A percentile compares a stretch with the other conserved stretches of the same genome.
phyloP scores from a whole-genome alignment of 1,140 invertebrate species.

The Drosophila orena region DNA sequence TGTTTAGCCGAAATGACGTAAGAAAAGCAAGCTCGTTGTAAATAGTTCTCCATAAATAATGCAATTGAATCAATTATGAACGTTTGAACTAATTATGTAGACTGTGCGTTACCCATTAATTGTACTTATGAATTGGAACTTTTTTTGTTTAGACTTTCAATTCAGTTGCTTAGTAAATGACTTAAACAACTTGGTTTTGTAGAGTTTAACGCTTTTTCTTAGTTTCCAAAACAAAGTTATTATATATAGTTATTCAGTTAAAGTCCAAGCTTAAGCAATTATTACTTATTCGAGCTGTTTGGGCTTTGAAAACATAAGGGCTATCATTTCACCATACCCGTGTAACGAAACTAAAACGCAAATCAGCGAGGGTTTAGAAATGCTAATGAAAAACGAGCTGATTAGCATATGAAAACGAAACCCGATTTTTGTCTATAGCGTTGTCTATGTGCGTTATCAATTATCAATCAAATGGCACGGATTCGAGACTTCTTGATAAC shows the following conservation, averaged over 20 bases:
- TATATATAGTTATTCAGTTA: too few species aligned
- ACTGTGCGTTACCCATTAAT: not conserved
- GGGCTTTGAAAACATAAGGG: too few species aligned
- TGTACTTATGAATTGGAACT: not conserved
- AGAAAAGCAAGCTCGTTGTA: constrained; percentile 6
- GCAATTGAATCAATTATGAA: constrained; percentile 20
- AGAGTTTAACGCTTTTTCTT: too few species aligned
- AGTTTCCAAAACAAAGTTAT: too few species aligned
- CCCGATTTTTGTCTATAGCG: constrained; percentile 1
- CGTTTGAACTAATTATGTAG: not conserved
- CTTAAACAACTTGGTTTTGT: too few species aligned
- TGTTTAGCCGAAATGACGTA: constrained; percentile 40
- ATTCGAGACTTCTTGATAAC: constrained; percentile 21
- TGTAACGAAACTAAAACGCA: constrained; percentile 26
- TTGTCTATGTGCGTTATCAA: constrained; percentile 31
- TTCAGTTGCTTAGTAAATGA: not conserved
- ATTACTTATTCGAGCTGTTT: too few species aligned
- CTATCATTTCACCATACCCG: constrained; percentile 17
- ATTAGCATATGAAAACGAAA: constrained; percentile 29
- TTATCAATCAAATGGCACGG: not conserved
- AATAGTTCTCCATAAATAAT: constrained; percentile 8
- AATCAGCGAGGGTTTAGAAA: constrained; percentile 15
- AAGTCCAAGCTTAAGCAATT: too few species aligned
- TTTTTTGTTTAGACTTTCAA: not conserved
- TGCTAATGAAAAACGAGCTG: constrained; percentile 19